phyloP scores from a whole-genome alignment of 2,797 vertebrate species.

The Huso huso region DNA sequence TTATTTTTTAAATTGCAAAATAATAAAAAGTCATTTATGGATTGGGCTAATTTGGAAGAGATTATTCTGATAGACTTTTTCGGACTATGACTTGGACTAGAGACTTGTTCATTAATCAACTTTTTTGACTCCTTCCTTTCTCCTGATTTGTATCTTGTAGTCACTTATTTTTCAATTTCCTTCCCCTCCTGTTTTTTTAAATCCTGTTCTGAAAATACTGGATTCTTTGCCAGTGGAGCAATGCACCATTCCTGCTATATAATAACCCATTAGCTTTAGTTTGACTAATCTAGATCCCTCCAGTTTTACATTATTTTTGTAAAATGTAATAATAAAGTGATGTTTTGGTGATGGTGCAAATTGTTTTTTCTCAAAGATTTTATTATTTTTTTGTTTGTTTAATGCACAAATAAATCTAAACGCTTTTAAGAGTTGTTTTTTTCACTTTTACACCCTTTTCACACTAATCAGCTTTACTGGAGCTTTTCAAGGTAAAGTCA shows the following conservation, averaged over 20 bases:
- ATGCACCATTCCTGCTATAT: conserved; percentile 31
- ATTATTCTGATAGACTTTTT: not conserved
- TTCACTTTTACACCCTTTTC: not conserved
- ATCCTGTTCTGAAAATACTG: conserved; percentile 27
- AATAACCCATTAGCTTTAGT: conserved; percentile 41
- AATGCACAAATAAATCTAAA: conserved; percentile 57
- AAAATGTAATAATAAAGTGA: conserved; percentile 29
- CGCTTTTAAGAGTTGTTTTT: not conserved
- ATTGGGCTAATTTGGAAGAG: conserved; percentile 8
- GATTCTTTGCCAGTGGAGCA: conserved; percentile 38
- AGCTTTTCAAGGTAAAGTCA: too few relatives aligned
- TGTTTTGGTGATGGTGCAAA: conserved; percentile 60
- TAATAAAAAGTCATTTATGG: not conserved
- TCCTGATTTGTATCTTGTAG: conserved; percentile 40
- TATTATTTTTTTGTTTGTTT: conserved; percentile 59
- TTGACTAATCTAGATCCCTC: conserved; percentile 56
- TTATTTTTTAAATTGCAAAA: conserved; percentile 12
- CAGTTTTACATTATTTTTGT: conserved; percentile 70
- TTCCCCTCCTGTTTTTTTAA: conserved; percentile 18
- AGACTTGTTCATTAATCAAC: conserved; percentile 11
- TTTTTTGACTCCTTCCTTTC: conserved; percentile 25
- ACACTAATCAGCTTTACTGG: too few relatives aligned
- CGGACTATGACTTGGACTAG: conserved; percentile 14
- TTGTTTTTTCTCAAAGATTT: conserved; percentile 63
- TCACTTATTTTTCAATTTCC: conserved; percentile 38